phyloP scores from a whole-genome alignment of 1,140 invertebrate species.

The Periplaneta americana region DNA sequence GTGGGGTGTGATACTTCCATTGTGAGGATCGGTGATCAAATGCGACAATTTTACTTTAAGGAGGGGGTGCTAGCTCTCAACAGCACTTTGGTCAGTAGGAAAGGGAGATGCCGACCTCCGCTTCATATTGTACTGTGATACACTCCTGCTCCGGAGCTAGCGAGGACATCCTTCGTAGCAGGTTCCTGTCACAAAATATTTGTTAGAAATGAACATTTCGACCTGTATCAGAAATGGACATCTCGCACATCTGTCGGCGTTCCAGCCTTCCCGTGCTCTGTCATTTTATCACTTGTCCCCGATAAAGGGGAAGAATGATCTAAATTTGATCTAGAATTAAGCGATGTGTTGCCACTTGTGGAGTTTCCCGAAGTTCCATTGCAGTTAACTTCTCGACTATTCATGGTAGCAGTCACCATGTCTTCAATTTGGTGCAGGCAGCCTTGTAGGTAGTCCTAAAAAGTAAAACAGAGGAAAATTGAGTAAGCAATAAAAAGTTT shows the following conservation, averaged over 20 bases:
- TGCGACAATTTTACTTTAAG: not conserved
- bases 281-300: constrained; percentile 44
- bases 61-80: not conserved
- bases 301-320: constrained; percentile 10
- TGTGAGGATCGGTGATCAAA: too few relatives aligned
- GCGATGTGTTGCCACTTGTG: constrained; percentile 22
- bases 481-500: too few relatives aligned
- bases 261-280: constrained; percentile 59
- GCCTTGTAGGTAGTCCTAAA: constrained; percentile 64
- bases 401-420: constrained; percentile 50
- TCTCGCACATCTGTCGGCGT: constrained; percentile 76
- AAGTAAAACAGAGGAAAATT: constrained; percentile 16
- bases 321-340: not conserved
- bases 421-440: constrained; percentile 70
- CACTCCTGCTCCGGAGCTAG: too few relatives aligned
- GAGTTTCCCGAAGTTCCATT: constrained; percentile 21
- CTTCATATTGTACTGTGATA: not conserved
- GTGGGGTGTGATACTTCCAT: too few relatives aligned
- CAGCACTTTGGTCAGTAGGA: not conserved
- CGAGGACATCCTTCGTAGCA: not conserved
- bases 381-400: constrained; percentile 27
- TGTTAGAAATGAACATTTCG: not conserved
- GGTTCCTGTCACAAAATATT: not conserved
- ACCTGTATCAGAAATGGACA: constrained; percentile 54
- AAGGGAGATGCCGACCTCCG: not conserved